Conservation (phyloP, 1,140 invertebrate species). For the Hyphantria cunea region DNA sequence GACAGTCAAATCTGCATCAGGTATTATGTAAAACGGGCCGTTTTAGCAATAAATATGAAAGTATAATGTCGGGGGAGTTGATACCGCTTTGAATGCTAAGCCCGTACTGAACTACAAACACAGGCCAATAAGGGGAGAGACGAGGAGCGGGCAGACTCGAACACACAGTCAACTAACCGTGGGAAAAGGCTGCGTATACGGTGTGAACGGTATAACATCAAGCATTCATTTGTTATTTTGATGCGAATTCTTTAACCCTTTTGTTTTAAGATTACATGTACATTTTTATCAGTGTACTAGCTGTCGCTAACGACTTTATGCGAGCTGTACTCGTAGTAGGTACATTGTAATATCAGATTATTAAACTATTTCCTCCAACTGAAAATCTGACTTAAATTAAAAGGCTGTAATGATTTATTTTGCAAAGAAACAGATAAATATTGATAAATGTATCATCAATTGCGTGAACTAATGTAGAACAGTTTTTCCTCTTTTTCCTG, state of each 20-base stretch:
- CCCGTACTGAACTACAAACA: slow-evolving; percentile 73
- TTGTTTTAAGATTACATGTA: slow-evolving; percentile 31
- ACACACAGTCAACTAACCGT: slow-evolving; percentile 61
- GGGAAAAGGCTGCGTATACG: slow-evolving; percentile 67
- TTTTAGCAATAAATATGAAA: slow-evolving; percentile 76
- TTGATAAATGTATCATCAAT: no score
- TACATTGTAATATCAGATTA: no score
- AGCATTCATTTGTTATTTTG: slow-evolving; percentile 57
- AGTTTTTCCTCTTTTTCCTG: no score
- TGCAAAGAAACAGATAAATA: no score
- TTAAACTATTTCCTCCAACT: no score
- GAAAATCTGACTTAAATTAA: no score
- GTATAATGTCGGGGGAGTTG: slow-evolving; percentile 72
- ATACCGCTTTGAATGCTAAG: slow-evolving; percentile 74
- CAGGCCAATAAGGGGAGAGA: slow-evolving; percentile 52
- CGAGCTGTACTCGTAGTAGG: no score
- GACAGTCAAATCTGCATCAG: slow-evolving; percentile 30
- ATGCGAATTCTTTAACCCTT: slow-evolving; percentile 54
- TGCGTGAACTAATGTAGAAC: no score
- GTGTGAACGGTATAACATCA: slow-evolving; percentile 47
- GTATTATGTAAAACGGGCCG: slow-evolving; percentile 56
- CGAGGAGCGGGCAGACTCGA: slow-evolving; percentile 43
- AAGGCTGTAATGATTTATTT: no score
- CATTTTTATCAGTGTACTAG: slow-evolving; percentile 1
- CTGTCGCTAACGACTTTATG: neutral